Evolutionary conservation across 2,888 invertebrate genomes (phyloP).

Genomic region (Machimus rusticus): DNA sequence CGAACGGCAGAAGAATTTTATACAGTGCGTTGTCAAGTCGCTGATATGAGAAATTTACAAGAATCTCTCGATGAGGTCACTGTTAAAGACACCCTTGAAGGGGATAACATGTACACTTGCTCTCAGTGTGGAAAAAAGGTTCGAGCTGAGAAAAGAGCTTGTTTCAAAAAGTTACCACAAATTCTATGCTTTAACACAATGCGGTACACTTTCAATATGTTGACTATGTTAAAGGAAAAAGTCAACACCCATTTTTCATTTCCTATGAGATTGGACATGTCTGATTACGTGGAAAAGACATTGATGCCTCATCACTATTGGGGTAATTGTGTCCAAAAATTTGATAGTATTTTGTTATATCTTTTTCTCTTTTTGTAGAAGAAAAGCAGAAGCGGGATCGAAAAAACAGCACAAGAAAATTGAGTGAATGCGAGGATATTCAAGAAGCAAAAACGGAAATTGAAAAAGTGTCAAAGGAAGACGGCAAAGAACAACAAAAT

Average conservation of each 20-base stretch:
- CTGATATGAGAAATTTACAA: slow-evolving; percentile 94
- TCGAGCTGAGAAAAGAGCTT: slow-evolving; percentile 91
- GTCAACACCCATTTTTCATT: slow-evolving; percentile 98
- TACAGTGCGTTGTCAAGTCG: slow-evolving; percentile 94
- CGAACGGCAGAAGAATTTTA: slow-evolving; percentile 95
- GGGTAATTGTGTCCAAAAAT: slow-evolving; percentile 62
- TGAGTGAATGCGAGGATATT: slow-evolving; percentile 50
- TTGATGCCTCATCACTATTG: slow-evolving; percentile 89
- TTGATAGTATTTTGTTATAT: not conserved
- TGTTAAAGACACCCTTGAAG: slow-evolving; percentile 94
- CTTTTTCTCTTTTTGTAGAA: slow-evolving; percentile 62
- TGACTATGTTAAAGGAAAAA: slow-evolving; percentile 96
- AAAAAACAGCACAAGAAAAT: slow-evolving; percentile 44
- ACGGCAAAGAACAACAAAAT: slow-evolving; percentile 40
- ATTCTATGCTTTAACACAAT: slow-evolving; percentile 96
- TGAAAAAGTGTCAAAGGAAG: slow-evolving; percentile 49
- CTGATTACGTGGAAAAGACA: slow-evolving; percentile 92
- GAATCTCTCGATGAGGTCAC: slow-evolving; percentile 97
- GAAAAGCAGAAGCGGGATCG: slow-evolving; percentile 66
- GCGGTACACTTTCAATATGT: slow-evolving; percentile 97
- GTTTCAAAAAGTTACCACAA: slow-evolving; percentile 91
- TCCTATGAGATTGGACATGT: slow-evolving; percentile 92
- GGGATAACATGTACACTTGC: slow-evolving; percentile 98
- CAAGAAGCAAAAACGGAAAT: slow-evolving; percentile 50
- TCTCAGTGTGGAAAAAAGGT: slow-evolving; percentile 95